Percentiles rank a stretch among this genome's conserved stretches.
Conservation (phyloP, 2,888 invertebrate species). For the Macrosoma leucophasiata region DNA sequence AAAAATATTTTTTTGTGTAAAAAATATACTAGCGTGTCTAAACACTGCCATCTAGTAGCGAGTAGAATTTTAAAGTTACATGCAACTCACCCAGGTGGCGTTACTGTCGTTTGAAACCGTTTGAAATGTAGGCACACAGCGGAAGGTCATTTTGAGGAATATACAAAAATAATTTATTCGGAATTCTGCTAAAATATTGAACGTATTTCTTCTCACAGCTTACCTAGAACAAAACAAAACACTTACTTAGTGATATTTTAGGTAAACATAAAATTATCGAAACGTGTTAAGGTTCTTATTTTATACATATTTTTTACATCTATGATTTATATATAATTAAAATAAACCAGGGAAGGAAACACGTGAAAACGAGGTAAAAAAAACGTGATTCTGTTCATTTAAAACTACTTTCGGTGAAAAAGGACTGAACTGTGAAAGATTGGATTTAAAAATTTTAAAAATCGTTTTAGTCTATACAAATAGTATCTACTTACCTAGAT, state of each 20-base stretch:
- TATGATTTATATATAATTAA: constrained; percentile 31
- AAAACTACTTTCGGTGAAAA: no score
- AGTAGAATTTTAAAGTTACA: constrained; percentile 27
- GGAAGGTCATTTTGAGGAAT: constrained; percentile 81
- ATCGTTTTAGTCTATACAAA: no score
- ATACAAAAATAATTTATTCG: no score
- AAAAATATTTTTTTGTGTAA: not conserved
- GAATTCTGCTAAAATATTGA: constrained; percentile 36
- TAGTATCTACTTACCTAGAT: no score
- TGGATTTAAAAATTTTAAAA: no score
- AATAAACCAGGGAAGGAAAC: no score
- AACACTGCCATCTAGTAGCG: constrained; percentile 36
- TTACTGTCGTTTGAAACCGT: constrained; percentile 78
- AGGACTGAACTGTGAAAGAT: no score
- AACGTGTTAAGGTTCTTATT: not conserved
- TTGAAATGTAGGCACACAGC: constrained; percentile 81
- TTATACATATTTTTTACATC: constrained; percentile 16
- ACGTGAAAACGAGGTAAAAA: no score
- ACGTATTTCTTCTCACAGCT: constrained; percentile 74
- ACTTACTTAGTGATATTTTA: constrained; percentile 28
- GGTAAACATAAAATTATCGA: not conserved
- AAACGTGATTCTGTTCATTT: no score
- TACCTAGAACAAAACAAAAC: constrained; percentile 78
- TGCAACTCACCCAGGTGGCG: constrained; percentile 79
- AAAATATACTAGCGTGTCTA: not conserved